A percentile compares a stretch with the other conserved stretches of the same genome.
These are phyloP conservation scores for Pelosia muscerda DNA, from an alignment of 2,888 invertebrate species.

Conservation along the genomic window DNA sequence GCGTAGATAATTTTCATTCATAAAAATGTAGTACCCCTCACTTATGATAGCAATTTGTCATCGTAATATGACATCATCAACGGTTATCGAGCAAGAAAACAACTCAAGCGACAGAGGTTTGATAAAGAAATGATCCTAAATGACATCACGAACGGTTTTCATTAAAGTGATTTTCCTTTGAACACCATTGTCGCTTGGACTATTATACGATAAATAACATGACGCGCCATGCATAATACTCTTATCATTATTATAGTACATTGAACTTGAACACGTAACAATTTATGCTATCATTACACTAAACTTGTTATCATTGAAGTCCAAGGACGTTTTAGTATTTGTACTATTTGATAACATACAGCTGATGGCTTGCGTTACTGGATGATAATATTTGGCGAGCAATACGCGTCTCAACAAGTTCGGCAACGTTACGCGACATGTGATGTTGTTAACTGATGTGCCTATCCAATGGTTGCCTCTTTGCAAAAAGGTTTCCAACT, in stretches of 20 bases:
- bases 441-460: too few species aligned
- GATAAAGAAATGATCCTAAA: background rate
- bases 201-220: too few species aligned
- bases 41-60: background rate
- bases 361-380: background rate
- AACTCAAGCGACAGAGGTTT: background rate
- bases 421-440: too few species aligned
- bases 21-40: background rate
- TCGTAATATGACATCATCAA: background rate
- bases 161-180: background rate
- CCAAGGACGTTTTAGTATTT: slow-evolving; percentile 1
- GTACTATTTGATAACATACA: background rate
- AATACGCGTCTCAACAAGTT: too few species aligned
- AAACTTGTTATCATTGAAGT: background rate
- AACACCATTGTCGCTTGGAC: background rate
- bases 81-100: background rate
- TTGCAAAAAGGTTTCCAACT: too few species aligned
- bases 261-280: background rate
- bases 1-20: background rate
- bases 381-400: too few species aligned
- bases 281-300: background rate
- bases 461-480: too few species aligned
- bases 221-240: background rate
- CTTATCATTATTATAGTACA: slow-evolving; percentile 2
- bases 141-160: background rate